A percentile compares a stretch with the other conserved stretches of the same genome.
These are phyloP conservation scores for Morus bassanus DNA, from an alignment of 2,797 vertebrate genomes.

Conservation along the genomic window DNA sequence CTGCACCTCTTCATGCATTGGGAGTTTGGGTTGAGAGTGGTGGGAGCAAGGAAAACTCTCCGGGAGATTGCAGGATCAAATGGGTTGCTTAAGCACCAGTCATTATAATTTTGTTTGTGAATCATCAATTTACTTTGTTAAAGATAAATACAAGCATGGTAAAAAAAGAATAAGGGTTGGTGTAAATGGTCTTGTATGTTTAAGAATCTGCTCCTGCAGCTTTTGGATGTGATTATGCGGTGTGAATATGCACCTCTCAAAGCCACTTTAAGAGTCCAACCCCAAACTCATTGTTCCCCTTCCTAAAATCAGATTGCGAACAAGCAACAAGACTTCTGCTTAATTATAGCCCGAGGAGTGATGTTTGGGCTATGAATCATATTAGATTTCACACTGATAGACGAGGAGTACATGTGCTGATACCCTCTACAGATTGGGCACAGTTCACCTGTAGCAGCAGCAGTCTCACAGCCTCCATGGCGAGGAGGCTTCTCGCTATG, in stretches of 20 bases:
- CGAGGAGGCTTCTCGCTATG: rapidly evolving
- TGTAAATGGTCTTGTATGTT: neutral
- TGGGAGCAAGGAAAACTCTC: neutral
- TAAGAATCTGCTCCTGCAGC: neutral
- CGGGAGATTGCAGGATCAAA: neutral
- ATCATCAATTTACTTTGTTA: neutral
- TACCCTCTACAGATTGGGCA: constrained; percentile 1
- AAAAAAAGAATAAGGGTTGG: neutral
- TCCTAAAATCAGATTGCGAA: constrained; percentile 61
- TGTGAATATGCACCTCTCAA: neutral
- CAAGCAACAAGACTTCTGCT: constrained; percentile 62
- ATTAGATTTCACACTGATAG: constrained; percentile 47
- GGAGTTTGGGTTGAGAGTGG: neutral
- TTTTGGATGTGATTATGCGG: neutral
- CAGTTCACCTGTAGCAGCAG: neutral
- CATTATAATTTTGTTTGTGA: neutral
- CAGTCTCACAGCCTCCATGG: rapidly evolving
- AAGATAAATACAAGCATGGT: neutral
- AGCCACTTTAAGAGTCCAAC: neutral
- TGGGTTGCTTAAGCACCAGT: neutral
- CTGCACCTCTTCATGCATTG: neutral
- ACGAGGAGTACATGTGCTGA: neutral
- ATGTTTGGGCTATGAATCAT: constrained; percentile 71
- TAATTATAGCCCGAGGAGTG: constrained; percentile 65
- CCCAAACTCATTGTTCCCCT: constrained; percentile 19